A percentile compares a stretch with the other conserved stretches of the same genome.
Evolutionary conservation across 2,797 vertebrate species (phyloP).

Genomic region (Apogon talboti): DNA sequence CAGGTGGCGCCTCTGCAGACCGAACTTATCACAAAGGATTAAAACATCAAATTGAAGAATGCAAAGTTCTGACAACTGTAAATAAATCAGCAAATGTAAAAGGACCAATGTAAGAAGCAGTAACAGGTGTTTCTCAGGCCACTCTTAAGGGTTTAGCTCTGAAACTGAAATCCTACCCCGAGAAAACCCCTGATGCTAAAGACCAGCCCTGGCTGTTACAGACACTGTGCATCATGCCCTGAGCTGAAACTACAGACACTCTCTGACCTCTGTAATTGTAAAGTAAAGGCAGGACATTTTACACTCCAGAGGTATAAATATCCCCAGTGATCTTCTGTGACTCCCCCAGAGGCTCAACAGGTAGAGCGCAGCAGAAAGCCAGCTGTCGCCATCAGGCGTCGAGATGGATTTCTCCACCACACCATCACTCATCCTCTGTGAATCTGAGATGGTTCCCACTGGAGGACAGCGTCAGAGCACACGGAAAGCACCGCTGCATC

Average conservation of each 20-base stretch:
- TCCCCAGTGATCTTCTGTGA: slow-evolving; percentile 63
- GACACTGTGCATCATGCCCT: slow-evolving; percentile 22
- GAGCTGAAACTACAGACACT: slow-evolving; percentile 46
- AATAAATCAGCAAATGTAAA: slow-evolving; percentile 34
- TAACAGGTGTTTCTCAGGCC: slow-evolving; percentile 67
- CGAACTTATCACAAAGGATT: neutral
- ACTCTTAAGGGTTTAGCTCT: slow-evolving; percentile 42
- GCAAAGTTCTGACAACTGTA: slow-evolving; percentile 3
- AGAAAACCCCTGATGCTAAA: slow-evolving; percentile 56
- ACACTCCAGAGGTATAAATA: slow-evolving; percentile 69
- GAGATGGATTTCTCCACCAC: slow-evolving; percentile 57
- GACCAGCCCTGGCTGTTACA: slow-evolving; percentile 44
- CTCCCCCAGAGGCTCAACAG: slow-evolving; percentile 68
- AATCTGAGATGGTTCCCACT: slow-evolving; percentile 26
- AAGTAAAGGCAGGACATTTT: slow-evolving; percentile 59
- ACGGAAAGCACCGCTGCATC: slow-evolving; percentile 23
- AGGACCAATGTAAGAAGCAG: slow-evolving; percentile 41
- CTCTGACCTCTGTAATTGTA: slow-evolving; percentile 70
- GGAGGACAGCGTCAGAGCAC: slow-evolving; percentile 25
- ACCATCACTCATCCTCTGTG: slow-evolving; percentile 64
- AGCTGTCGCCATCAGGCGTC: slow-evolving; percentile 66
- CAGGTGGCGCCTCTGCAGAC: neutral
- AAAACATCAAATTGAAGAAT: neutral
- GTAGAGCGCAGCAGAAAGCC: slow-evolving; percentile 69
- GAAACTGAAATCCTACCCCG: slow-evolving; percentile 69